phyloP scores from a whole-genome alignment of 2,888 invertebrate genomes.

The Trissonchulus sp. region DNA sequence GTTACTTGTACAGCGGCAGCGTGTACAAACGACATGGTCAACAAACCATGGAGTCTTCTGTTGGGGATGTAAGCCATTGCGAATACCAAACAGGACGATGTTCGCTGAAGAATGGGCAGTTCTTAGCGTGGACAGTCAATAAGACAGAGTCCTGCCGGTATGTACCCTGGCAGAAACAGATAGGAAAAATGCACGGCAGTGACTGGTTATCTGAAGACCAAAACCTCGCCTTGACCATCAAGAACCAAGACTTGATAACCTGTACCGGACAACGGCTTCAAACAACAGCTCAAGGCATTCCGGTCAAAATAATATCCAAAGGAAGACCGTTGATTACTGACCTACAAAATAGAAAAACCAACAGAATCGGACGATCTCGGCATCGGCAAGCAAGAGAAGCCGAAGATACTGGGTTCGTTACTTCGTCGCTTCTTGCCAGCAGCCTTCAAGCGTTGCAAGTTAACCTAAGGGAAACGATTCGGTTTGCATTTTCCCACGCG shows the following conservation, averaged over 20 bases:
- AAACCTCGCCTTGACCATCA: neutral
- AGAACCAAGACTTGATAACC: neutral
- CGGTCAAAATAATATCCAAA: neutral
- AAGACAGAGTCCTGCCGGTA: neutral
- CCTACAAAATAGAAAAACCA: too few species aligned
- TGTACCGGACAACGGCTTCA: neutral
- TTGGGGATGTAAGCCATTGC: neutral
- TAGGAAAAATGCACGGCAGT: too few species aligned
- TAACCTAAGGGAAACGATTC: neutral
- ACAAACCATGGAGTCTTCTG: neutral
- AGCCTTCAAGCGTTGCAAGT: conserved; percentile 1
- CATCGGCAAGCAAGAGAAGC: neutral
- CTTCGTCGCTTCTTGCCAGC: neutral
- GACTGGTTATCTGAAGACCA: neutral
- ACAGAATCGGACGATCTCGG: too few species aligned
- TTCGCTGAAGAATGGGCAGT: neutral
- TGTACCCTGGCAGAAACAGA: neutral
- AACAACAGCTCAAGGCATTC: neutral
- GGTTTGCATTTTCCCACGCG: neutral
- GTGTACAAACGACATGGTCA: conserved; percentile 1
- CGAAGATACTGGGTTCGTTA: neutral
- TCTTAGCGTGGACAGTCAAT: neutral
- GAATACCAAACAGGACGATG: neutral
- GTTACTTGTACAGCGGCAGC: neutral
- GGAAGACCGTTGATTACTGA: too few species aligned